phyloP scores from a whole-genome alignment of 2,113 vertebrate species.

The Brachyhypopomus occidentalis region DNA sequence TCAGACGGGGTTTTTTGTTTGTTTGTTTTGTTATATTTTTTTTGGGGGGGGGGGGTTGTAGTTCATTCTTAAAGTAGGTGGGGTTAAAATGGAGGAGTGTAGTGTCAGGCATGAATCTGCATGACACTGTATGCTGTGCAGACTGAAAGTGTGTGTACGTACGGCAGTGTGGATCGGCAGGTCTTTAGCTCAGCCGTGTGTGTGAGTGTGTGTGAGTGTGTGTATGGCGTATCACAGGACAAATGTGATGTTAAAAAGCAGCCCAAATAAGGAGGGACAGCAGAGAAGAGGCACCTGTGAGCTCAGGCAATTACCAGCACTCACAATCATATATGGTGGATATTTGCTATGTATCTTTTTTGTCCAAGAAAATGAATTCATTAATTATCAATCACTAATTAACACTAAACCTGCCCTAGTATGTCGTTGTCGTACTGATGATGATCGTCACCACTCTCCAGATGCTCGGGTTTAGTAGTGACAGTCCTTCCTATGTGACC shows the following conservation, averaged over 20 bases:
- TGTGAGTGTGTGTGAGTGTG: slow-evolving; percentile 55
- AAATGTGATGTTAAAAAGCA: too few relatives aligned
- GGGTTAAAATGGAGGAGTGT: background rate
- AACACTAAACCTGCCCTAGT: too few relatives aligned
- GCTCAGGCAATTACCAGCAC: slow-evolving; percentile 72
- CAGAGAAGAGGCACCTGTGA: slow-evolving; percentile 49
- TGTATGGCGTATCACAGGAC: slow-evolving; percentile 60
- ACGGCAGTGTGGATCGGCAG: slow-evolving; percentile 44
- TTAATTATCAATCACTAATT: too few relatives aligned
- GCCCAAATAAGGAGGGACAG: slow-evolving; percentile 68
- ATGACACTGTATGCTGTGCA: background rate
- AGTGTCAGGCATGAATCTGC: slow-evolving; percentile 1
- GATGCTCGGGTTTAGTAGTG: too few relatives aligned
- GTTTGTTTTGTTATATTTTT: background rate
- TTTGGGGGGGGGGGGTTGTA: too few relatives aligned
- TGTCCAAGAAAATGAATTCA: too few relatives aligned
- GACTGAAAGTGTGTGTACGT: slow-evolving; percentile 12
- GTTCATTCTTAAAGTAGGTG: background rate
- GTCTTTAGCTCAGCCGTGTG: slow-evolving; percentile 69
- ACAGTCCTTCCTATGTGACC: background rate
- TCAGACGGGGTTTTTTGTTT: slow-evolving; percentile 5
- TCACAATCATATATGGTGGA: slow-evolving; percentile 63
- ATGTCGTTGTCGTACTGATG: too few relatives aligned
- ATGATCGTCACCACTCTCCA: too few relatives aligned
- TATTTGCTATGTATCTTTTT: too few relatives aligned